These are phyloP conservation scores for Diadumene lineata DNA, from an alignment of 92 coral and sea anemone species.

Conservation along the genomic window DNA sequence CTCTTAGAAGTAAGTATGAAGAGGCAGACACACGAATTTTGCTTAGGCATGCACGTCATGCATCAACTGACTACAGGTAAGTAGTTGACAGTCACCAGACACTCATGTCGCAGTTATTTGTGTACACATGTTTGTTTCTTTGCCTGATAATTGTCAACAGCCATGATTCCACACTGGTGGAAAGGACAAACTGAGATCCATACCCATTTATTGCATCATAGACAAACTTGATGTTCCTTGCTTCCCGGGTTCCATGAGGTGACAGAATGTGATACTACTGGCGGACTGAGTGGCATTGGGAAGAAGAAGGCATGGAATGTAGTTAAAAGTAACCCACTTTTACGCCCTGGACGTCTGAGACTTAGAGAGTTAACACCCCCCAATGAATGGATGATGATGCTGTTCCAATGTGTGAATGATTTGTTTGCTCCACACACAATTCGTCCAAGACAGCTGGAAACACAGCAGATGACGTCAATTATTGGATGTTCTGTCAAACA, in stretches of 20 bases:
- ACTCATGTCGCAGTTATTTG: conserved; percentile 58
- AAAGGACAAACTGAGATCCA: conserved; percentile 43
- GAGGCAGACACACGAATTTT: not conserved
- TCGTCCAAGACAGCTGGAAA: conserved; percentile 47
- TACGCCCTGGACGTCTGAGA: conserved; percentile 19
- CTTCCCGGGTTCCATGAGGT: conserved; percentile 58
- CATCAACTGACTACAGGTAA: conserved; percentile 29
- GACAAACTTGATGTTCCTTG: conserved; percentile 47
- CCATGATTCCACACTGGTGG: conserved; percentile 66
- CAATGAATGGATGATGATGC: conserved; percentile 8
- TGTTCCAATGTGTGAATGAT: conserved; percentile 39
- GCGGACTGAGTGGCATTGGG: conserved; percentile 45
- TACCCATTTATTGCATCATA: conserved; percentile 45
- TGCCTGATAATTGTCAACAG: conserved; percentile 45
- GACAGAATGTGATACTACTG: conserved; percentile 56
- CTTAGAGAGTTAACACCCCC: conserved; percentile 45
- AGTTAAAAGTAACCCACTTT: conserved; percentile 19
- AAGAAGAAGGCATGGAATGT: conserved; percentile 52
- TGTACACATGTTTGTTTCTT: no score
- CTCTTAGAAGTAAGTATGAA: not conserved
- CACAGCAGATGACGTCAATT: conserved; percentile 56
- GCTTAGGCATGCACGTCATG: conserved; percentile 35
- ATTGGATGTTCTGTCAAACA: conserved; percentile 34
- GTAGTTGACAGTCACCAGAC: conserved; percentile 49
- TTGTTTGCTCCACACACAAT: no score